Evolutionary conservation across 2,113 vertebrate species (phyloP).

Genomic region (Gambusia holbrooki): DNA sequence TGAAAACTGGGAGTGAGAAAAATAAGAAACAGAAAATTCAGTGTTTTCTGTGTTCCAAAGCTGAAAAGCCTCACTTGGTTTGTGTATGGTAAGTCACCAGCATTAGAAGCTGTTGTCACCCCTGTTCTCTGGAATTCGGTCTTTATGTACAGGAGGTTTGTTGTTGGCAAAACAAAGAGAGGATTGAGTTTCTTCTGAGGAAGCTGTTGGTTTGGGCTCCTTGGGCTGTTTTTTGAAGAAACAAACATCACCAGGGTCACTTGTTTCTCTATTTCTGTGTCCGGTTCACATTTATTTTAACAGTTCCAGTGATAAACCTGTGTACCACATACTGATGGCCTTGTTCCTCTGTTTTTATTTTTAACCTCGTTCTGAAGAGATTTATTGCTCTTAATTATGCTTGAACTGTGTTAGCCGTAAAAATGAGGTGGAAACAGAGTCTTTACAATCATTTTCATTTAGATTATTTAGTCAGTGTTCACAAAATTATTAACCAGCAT

Average conservation of each 20-base stretch:
- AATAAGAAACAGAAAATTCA: too few species aligned
- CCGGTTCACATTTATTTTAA: not conserved
- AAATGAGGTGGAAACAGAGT: not conserved
- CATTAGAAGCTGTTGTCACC: too few species aligned
- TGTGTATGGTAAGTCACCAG: too few species aligned
- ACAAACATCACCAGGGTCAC: not conserved
- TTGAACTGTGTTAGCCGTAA: not conserved
- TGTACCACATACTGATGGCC: not conserved
- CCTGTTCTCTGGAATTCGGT: too few species aligned
- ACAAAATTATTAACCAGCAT: too few species aligned
- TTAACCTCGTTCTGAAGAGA: not conserved
- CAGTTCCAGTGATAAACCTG: not conserved
- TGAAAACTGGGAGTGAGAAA: too few species aligned
- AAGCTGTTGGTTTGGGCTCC: not conserved
- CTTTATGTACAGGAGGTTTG: not conserved
- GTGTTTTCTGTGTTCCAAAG: too few species aligned
- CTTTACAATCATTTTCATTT: not conserved
- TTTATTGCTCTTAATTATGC: not conserved
- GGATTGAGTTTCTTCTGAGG: not conserved
- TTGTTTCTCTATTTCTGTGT: constrained; percentile 14
- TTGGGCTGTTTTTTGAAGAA: not conserved
- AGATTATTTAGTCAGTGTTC: not conserved
- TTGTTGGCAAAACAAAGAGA: constrained; percentile 10
- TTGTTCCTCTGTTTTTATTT: not conserved
- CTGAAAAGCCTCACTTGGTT: too few species aligned